Base-by-base conservation (phyloP, 1,140 invertebrate genomes). In the Calliphora vicina region DNA sequence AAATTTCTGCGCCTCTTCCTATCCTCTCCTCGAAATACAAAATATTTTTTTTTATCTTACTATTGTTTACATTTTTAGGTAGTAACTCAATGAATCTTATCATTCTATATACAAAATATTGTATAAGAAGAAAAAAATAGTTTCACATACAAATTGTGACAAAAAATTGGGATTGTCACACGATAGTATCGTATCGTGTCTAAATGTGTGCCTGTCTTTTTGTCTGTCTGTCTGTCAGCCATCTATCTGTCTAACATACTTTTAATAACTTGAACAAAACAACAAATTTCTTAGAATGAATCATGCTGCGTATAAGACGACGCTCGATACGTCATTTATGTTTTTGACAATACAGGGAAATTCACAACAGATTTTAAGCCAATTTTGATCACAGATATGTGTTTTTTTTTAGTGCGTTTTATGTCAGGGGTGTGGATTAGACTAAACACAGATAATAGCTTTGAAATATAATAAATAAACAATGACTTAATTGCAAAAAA, bases 231-330 rank as follows among this genome's bases (percentile, higher is more conserved):
- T n/a, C n/a, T n/a, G n/a, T n/a, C n/a, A n/a, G n/a, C n/a, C n/a
- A n/a, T 61, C 17, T n/a, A 17, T 67, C 61, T 23, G n/a, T 67
- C 61, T 23, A 50, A 50, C 45, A 15, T 9, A 15, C 45, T 50
- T 17, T 50, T 50, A 67, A 67, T 23, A 67, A 67, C n/a, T 23
- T 23, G n/a, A 78, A 43, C 5, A 43, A 78, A 8, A 78, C 12
- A 26, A 29, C 35, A 27, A 67, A 80, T 4, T 81, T 81, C 80
- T 61, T n/a, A 81, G 50, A 81, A 81, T 81, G 80, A 81, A 81
- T 81, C 80, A 81, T 61, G 57, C 80, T 81, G 80, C 13, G 45
- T 57, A 23, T 23, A 23, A 45, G 74, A 78, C 35, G 35, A 35
- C 74, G 74, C 74, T 35, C 15, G 25, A 10, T 71, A 50, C 45